Evolutionary conservation across 2,797 vertebrate genomes (phyloP), one percentile per base, ranked within the genome.

Genomic region (Microctenopoma lineatum): DNA sequence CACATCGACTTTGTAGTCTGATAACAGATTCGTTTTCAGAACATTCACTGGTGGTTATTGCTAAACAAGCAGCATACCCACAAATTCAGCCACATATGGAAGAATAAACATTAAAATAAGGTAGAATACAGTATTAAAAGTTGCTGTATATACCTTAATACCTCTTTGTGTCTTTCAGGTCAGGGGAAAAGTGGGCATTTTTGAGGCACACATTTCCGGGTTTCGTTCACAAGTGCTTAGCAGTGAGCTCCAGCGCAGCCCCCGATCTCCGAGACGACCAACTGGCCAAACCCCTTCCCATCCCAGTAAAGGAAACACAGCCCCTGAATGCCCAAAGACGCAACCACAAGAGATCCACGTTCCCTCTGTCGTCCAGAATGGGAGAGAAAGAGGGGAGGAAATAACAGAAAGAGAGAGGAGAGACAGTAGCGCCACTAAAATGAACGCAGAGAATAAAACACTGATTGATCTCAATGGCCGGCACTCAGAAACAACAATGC

Each of bases 141-240:
- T 21, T 34, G 60, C 47, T 78, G 16, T 59, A 56, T 45, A 36
- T 34, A 50, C 5, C 8, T 7, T 51, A 13, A 3, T 56, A 60
- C n/a, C 32, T 57, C 45, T 63, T 15, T 75, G 7, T 77, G 29
- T 84, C 75, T 62, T 41, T 4, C 4, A 93, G 92, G 92, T 93
- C 72, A 86, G 89, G 58, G 90, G 87, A 6, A 93, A 95, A 86
- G 96, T 97, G 84, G 96, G 92, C 73, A 93, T 98, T 66, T 98
- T 98, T 4, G 98, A 99, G 90, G 95, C 97, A 0, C 96, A 97
- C 66, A 98, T 98, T 87, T 95, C 93, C 0, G 92, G 88, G 84
- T 90, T 90, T 39, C 90, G 90, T 2, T 85, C 91, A 70, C 96
- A 96, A 90, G 96, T 94, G 0, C 94, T 93, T 42, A 94, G 79